Base-by-base conservation (phyloP, 2,797 vertebrate genomes). In the Mergus octosetaceus region DNA sequence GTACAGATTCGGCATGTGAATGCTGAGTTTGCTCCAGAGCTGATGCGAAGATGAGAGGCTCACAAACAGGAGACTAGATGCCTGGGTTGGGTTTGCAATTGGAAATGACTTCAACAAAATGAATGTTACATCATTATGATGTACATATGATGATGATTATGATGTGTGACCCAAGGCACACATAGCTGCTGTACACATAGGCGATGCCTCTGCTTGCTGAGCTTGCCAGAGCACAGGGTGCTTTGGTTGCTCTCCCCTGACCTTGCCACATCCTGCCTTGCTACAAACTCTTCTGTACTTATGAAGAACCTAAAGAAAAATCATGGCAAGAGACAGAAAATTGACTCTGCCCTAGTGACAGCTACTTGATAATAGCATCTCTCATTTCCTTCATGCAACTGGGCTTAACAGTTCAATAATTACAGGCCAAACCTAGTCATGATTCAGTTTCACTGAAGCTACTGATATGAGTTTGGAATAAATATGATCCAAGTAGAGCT, bases 101-200 rank as follows among this genome's bases (percentile, higher is more conserved):
- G 61, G 70, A 60, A 90, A 34, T 7, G 6, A 13, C 7, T 39
- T 1, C 30, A 8, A 2, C 2, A 17, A 3, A 36, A 57, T 6
- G 34, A 22, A 24, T 16, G 14, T 36, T 28, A 28, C 30, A 4
- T 45, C 78, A 7, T 1, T 51, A 18, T 51, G 49, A 51, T 51
- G 49, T 27, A 14, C 24, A 51, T 51, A 14, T 14, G 8, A 51
- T 51, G 49, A 25, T 51, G 24, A 51, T 51, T 9, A 25, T 51
- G 24, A 51, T 51, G 49, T 51, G 68, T 20, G 54, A 51, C 38
- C 56, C 15, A 25, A 66, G 54, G 19, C 4, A 3, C 64, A 7
- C 3, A 13, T 17, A 6, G 38, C 38, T 54, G 12, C 57, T 32
- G 2, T 10, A 14, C 1, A 27, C 0, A 8, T 4, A 57, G 87